Conservation (phyloP, 2,888 invertebrate species). For the Melinaea marsaeus region DNA sequence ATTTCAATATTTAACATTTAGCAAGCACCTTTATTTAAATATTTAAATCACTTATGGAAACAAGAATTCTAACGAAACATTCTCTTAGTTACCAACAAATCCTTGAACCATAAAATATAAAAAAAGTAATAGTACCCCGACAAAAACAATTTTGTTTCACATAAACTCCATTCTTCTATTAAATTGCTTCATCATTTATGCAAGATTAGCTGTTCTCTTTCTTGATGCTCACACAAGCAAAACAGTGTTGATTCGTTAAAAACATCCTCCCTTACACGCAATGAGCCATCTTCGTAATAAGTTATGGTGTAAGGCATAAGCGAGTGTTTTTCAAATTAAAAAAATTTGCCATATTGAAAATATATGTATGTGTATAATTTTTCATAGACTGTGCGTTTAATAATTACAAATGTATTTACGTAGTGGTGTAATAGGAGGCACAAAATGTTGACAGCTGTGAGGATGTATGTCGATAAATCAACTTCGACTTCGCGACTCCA, state of each 20-base stretch:
- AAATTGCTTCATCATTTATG: conserved; percentile 2
- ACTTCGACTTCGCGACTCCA: too few relatives aligned
- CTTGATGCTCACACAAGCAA: conserved; percentile 3
- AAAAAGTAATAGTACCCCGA: neutral
- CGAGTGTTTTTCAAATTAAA: neutral
- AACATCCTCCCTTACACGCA: conserved; percentile 16
- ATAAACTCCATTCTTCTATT: neutral
- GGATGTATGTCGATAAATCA: too few relatives aligned
- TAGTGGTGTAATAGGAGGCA: too few relatives aligned
- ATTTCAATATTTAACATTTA: neutral
- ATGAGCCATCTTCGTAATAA: conserved; percentile 17
- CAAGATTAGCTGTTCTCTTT: conserved; percentile 5
- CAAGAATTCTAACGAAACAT: neutral
- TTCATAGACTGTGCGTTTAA: too few relatives aligned
- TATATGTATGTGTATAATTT: too few relatives aligned
- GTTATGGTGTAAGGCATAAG: conserved; percentile 9
- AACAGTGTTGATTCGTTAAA: conserved; percentile 19
- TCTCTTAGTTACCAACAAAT: too few relatives aligned
- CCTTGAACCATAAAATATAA: neutral
- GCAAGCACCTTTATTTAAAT: neutral
- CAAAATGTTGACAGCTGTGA: too few relatives aligned
- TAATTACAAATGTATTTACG: too few relatives aligned
- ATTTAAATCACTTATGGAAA: neutral
- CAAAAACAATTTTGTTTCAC: neutral
- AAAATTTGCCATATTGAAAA: too few relatives aligned